A percentile compares a stretch with the other conserved stretches of the same genome.
Evolutionary conservation across 2,113 vertebrate species (phyloP).

Genomic region (Micronycteris hirsuta): DNA sequence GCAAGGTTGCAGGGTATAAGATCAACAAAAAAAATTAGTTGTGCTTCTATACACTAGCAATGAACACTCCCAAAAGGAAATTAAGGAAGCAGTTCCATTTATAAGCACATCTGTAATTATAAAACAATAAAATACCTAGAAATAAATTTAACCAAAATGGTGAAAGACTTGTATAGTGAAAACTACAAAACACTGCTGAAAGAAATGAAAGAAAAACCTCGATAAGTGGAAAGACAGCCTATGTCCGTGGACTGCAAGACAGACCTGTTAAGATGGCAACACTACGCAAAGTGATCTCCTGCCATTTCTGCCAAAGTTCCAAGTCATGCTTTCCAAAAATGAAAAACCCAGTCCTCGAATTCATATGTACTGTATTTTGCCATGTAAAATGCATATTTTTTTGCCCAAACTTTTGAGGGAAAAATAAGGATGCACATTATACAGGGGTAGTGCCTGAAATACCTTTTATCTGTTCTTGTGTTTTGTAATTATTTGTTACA

Average conservation of each 20-base stretch:
- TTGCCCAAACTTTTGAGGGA: too few relatives aligned
- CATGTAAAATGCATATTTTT: too few relatives aligned
- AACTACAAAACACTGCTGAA: background rate
- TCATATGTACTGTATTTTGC: background rate
- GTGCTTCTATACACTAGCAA: background rate
- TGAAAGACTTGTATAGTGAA: background rate
- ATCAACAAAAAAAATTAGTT: too few relatives aligned
- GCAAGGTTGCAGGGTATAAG: too few relatives aligned
- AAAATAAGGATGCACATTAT: too few relatives aligned
- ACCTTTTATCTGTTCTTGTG: too few relatives aligned
- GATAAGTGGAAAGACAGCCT: too few relatives aligned
- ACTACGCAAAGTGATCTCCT: background rate
- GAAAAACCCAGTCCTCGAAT: background rate
- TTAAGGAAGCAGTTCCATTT: background rate
- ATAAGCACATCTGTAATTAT: background rate
- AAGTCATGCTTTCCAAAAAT: background rate
- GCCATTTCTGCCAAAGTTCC: background rate
- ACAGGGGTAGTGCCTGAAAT: too few relatives aligned
- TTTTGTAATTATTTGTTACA: too few relatives aligned
- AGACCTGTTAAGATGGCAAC: background rate
- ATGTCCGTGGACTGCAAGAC: too few relatives aligned
- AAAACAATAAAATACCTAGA: background rate
- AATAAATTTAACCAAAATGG: background rate
- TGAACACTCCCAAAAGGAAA: background rate
- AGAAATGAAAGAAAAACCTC: too few relatives aligned